phyloP scores from a whole-genome alignment of 2,797 vertebrate species.

The Myiotriccus ornatus region DNA sequence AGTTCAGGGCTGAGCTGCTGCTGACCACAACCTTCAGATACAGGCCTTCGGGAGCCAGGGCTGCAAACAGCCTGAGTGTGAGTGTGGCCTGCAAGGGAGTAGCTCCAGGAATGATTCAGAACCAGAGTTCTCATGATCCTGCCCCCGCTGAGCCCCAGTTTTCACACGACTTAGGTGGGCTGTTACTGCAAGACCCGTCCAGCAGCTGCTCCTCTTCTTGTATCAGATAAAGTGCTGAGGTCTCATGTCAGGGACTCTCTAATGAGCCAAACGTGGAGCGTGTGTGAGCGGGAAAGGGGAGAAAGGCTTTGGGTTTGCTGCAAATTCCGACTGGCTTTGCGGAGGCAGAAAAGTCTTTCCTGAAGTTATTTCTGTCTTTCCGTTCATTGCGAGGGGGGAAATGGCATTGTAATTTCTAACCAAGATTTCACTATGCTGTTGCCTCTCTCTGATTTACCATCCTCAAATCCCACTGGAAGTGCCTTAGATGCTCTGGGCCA shows the following conservation, averaged over 20 bases:
- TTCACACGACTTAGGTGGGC: conserved; percentile 60
- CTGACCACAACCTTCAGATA: neutral
- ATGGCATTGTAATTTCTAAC: conserved; percentile 40
- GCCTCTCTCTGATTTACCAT: conserved; percentile 57
- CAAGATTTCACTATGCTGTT: conserved; percentile 15
- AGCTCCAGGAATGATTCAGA: conserved; percentile 45
- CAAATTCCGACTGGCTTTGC: neutral
- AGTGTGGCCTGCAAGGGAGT: conserved; percentile 11
- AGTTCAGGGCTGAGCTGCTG: neutral
- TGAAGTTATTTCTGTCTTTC: conserved; percentile 64
- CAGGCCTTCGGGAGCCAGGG: neutral
- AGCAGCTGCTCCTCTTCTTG: conserved; percentile 33
- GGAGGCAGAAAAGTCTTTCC: conserved; percentile 41
- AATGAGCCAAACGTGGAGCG: neutral
- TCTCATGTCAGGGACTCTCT: neutral
- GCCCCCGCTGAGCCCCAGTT: neutral
- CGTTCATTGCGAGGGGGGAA: neutral
- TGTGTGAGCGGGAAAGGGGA: neutral
- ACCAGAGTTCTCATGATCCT: neutral
- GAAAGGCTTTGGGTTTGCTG: neutral
- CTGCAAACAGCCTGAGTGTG: neutral
- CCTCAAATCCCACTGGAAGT: conserved; percentile 54
- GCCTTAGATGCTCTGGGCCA: conserved; percentile 10
- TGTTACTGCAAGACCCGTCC: neutral
- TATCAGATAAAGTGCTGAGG: conserved; percentile 12